These are phyloP conservation scores for Ptilonorhynchus violaceus DNA, from an alignment of 2,113 vertebrate species.

Conservation along the genomic window DNA sequence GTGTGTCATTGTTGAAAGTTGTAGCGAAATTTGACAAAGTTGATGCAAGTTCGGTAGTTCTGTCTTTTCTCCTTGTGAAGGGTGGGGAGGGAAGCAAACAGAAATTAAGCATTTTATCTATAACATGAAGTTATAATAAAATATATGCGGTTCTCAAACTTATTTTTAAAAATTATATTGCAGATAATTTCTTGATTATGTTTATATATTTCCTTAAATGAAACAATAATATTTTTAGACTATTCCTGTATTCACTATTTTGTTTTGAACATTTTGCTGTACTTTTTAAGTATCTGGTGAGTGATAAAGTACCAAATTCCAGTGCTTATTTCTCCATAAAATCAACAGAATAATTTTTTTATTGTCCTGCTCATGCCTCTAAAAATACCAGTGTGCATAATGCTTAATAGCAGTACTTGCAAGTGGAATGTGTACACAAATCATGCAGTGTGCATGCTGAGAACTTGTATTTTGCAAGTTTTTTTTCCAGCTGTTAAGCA, in stretches of 20 bases:
- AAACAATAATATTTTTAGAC: neutral
- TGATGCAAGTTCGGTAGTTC: neutral
- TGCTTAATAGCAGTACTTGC: conserved; percentile 22
- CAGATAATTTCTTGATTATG: conserved; percentile 12
- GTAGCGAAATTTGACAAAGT: conserved; percentile 28
- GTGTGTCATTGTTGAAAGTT: neutral
- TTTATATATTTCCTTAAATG: neutral
- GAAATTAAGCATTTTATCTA: neutral
- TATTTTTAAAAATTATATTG: neutral
- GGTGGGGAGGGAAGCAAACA: neutral
- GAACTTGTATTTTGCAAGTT: conserved; percentile 29
- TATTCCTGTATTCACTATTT: neutral
- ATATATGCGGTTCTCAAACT: neutral
- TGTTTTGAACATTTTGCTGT: conserved; percentile 6
- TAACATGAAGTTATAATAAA: neutral
- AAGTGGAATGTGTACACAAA: conserved; percentile 32
- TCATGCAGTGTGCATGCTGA: conserved; percentile 16
- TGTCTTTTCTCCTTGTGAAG: neutral
- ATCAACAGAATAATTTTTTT: conserved; percentile 44
- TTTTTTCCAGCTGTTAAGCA: conserved; percentile 31
- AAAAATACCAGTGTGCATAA: conserved; percentile 12
- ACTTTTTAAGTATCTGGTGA: conserved; percentile 1
- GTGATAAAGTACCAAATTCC: conserved; percentile 23
- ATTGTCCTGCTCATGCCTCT: conserved; percentile 23
- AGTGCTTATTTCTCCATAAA: conserved; percentile 29